Evolutionary conservation across 2,113 vertebrate species (phyloP).

Genomic region (Pogona vitticeps): DNA sequence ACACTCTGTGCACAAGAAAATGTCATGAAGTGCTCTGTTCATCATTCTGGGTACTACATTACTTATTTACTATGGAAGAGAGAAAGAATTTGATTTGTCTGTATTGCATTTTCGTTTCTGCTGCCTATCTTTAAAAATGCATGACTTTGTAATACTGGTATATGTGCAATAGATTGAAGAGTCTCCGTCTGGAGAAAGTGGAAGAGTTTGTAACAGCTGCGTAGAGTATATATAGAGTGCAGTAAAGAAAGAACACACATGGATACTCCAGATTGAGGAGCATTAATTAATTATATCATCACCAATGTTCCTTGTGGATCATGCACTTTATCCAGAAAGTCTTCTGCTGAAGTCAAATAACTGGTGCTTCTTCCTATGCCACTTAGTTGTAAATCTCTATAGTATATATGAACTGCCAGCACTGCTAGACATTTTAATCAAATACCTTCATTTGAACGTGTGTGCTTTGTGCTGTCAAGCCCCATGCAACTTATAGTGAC

Average conservation of each 20-base stretch:
- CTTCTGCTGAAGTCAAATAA: too few species aligned
- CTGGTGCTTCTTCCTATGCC: too few species aligned
- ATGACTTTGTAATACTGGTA: constrained; percentile 27
- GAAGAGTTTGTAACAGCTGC: background rate
- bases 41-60: constrained; percentile 18
- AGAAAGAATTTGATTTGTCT: constrained; percentile 18
- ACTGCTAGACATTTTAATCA: background rate
- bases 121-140: constrained; percentile 21
- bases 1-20: background rate
- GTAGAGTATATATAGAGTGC: too few species aligned
- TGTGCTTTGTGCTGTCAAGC: too few species aligned
- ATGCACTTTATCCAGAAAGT: too few species aligned
- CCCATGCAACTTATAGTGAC: too few species aligned
- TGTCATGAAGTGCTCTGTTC: background rate
- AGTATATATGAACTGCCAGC: background rate
- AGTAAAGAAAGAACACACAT: too few species aligned
- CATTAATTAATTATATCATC: too few species aligned
- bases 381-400: background rate
- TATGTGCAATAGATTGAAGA: background rate
- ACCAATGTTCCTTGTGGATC: too few species aligned
- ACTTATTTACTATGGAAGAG: constrained; percentile 15
- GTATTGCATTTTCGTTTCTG: constrained; percentile 9
- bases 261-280: too few species aligned
- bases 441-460: background rate
- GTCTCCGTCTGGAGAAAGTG: background rate